Conservation (phyloP, 2,113 vertebrate species). For the Aplodontia rufa region DNA sequence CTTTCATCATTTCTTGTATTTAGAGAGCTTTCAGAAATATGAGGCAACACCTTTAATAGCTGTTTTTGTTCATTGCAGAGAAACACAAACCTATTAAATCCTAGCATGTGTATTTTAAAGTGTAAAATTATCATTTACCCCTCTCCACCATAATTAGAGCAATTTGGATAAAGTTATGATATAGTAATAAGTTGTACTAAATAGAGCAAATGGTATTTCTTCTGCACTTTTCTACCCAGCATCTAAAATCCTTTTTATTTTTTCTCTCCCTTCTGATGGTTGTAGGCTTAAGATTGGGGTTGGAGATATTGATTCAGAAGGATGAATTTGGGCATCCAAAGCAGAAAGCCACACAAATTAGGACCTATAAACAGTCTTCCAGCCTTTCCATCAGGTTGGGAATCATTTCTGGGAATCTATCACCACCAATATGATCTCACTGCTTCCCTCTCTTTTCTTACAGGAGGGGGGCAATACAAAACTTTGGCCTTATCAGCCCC, state of each 20-base stretch:
- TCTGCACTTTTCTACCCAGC: background rate
- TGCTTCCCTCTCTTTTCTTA: background rate
- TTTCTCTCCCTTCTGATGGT: background rate
- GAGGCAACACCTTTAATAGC: background rate
- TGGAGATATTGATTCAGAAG: background rate
- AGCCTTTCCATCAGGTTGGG: background rate
- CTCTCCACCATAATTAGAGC: background rate
- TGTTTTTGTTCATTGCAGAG: slow-evolving; percentile 19
- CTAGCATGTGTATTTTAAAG: background rate
- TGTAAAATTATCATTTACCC: background rate
- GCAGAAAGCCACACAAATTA: background rate
- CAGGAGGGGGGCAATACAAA: background rate
- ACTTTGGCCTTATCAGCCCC: slow-evolving; percentile 53
- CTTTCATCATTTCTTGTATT: background rate
- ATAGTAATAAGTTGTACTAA: background rate
- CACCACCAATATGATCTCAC: background rate
- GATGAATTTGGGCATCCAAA: background rate
- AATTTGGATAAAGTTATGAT: background rate
- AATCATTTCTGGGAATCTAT: background rate
- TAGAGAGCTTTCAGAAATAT: slow-evolving; percentile 19
- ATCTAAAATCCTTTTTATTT: background rate
- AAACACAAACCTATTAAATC: background rate
- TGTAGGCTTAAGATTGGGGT: background rate
- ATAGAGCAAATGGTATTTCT: background rate
- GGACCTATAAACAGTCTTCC: background rate